Base-by-base conservation (phyloP, 2,888 invertebrate genomes). In the Caenorhabditis doughertyi region DNA sequence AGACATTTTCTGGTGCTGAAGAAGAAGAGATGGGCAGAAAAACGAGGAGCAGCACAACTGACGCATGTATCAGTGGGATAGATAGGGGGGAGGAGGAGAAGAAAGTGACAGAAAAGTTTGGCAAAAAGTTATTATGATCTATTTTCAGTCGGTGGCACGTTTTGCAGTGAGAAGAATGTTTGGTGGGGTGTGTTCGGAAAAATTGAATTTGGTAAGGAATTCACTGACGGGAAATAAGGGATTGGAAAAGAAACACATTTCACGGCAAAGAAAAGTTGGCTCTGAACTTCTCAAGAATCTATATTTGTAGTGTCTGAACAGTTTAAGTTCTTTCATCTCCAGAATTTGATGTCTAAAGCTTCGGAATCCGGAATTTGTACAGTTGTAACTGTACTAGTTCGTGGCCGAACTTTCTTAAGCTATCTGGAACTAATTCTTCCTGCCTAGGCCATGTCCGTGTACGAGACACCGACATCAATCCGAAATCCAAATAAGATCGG, bases 1-100 rank as follows among this genome's bases (percentile, higher is more conserved):
- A 70, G 70, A 68, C 51, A 67, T 49, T 65, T 65, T n/a, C n/a
- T 49, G 32, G 65, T 32, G 58, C 62, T 47, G 21, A 64, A 49
- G 49, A 64, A 42, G 9, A 32, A 4, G 32, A 35, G n/a, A 35
- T 2, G 42, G 23, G 42, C 3, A 42, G 39, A 16, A 18, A 39
- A 42, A 25, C 11, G 32, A 53, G 18, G 18, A 47, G 5, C 18
- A 47, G 21, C 51, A 56, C 70, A 70, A 70, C 70, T 70, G 70
- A 44, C 56, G 70, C 55, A 70, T 56, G 68, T 44, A 47, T 3
- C 3, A 7, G 18, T 44, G 47, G 56, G 55, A 49, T 29, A 49
- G 32, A 47, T 21, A 62, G 60, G 42, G n/a, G 18, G 56, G 21
- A 44, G 25, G 7, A 42, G 42, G 25, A 42, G 16, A 42, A 11